Percentiles rank a stretch among this genome's conserved stretches.
phyloP scores from a whole-genome alignment of 1,140 invertebrate genomes.

The Caenorhabditis briggsae region DNA sequence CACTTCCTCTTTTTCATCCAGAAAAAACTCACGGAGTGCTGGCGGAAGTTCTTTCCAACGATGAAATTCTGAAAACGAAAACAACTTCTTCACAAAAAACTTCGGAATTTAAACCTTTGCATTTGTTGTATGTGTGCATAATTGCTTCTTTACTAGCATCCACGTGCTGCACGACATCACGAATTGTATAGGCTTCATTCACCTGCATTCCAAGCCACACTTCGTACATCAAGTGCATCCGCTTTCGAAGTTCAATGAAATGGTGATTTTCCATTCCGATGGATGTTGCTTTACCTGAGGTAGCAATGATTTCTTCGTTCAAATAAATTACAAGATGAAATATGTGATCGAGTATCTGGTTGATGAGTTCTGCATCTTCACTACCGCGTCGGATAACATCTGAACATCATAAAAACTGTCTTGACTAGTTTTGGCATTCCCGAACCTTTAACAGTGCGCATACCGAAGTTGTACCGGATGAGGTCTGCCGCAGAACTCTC shows the following conservation, averaged over 20 bases:
- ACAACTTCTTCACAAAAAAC: background rate
- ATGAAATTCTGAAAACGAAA: background rate
- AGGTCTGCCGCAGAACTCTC: background rate
- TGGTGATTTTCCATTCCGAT: constrained; percentile 22
- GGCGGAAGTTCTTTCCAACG: background rate
- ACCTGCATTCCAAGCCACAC: background rate
- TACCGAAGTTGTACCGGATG: background rate
- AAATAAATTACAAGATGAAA: constrained; percentile 14
- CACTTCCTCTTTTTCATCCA: constrained; percentile 26
- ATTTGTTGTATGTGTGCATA: background rate
- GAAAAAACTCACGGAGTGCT: constrained; percentile 21
- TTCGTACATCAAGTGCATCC: constrained; percentile 21
- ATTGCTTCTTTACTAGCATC: constrained; percentile 29
- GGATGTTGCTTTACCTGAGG: background rate
- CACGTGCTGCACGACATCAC: background rate
- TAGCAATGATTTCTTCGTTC: constrained; percentile 34
- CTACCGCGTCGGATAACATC: constrained; percentile 14
- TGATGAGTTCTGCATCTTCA: background rate
- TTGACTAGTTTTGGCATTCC: background rate
- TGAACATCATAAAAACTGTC: background rate
- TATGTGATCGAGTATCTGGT: background rate
- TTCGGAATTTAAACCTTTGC: background rate
- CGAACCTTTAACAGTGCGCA: background rate
- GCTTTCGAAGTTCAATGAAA: background rate
- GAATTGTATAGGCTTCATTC: background rate